Conservation (phyloP, 2,797 vertebrate genomes). For the Sciaenops ocellatus region DNA sequence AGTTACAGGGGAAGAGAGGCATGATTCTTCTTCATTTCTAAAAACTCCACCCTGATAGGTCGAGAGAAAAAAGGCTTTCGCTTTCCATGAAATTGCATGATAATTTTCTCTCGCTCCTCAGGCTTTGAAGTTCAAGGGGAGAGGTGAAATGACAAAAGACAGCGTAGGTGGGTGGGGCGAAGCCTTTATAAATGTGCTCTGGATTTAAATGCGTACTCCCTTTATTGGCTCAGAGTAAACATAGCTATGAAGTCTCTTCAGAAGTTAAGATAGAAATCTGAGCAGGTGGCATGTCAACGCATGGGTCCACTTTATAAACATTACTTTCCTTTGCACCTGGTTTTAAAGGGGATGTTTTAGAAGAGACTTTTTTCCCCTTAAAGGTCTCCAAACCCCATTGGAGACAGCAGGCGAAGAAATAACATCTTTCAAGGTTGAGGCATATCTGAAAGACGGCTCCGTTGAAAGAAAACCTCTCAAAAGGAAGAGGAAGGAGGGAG, state of each 20-base stretch:
- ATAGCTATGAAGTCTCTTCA: slow-evolving; percentile 62
- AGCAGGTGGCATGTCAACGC: slow-evolving; percentile 52
- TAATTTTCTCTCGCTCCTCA: slow-evolving; percentile 55
- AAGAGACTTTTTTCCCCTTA: slow-evolving; percentile 16
- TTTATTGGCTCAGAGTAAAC: slow-evolving; percentile 60
- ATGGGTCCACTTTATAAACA: slow-evolving; percentile 67
- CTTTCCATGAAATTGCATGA: slow-evolving; percentile 76
- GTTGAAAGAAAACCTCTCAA: slow-evolving; percentile 51
- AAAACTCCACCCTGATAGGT: slow-evolving; percentile 72
- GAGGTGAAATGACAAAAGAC: slow-evolving; percentile 71
- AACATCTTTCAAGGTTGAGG: slow-evolving; percentile 60
- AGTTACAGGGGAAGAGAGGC: slow-evolving; percentile 56
- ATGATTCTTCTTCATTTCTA: slow-evolving; percentile 55
- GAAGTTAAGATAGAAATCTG: slow-evolving; percentile 62
- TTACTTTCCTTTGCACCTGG: slow-evolving; percentile 56
- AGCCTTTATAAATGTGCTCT: slow-evolving; percentile 31
- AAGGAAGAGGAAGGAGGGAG: slow-evolving; percentile 23
- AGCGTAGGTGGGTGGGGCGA: slow-evolving; percentile 34
- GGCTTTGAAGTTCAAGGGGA: slow-evolving; percentile 81
- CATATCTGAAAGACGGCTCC: slow-evolving; percentile 46
- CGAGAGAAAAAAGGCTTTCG: slow-evolving; percentile 65
- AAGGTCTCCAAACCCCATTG: slow-evolving; percentile 52
- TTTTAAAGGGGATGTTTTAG: slow-evolving; percentile 47
- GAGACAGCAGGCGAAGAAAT: slow-evolving; percentile 55
- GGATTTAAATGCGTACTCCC: slow-evolving; percentile 58